Base-by-base conservation (phyloP, 2,113 vertebrate genomes). In the Phrynosoma blainvillii region DNA sequence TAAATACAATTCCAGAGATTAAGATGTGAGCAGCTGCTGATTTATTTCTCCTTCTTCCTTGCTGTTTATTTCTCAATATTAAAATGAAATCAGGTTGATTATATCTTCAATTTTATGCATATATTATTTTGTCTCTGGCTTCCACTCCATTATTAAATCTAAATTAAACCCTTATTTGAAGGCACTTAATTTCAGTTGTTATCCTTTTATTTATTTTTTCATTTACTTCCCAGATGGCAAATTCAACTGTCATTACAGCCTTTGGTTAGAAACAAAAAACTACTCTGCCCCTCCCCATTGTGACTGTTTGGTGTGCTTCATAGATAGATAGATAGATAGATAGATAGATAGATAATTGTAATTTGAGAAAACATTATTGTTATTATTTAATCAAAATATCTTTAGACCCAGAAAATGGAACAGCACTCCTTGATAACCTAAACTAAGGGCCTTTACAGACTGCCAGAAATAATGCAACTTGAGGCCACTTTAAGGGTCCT, bases 81-180 rank as follows among this genome's bases (percentile, higher is more conserved):
- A 84, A 42, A 84, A 84, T 59, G 59, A 77, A 86, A 83, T 78
- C 79, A 83, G 78, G 27, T 70, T 89, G 87, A 25, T 25, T 90
- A 87, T 86, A 84, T 84, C 54, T 87, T 90, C n/a, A 79, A 13
- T 89, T 85, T 88, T 89, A 86, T 81, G 23, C 10, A 70, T 90
- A 2, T 59, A 88, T 89, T 91, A n/a, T 85, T 91, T 91, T 74
- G 74, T 79, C 40, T 90, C 32, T 40, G 25, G 85, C 70, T 93
- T 68, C 84, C 71, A 85, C 87, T 90, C 79, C 2, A 5, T 82
- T 88, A 90, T 88, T 91, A 93, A 91, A 23, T 7, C 83, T 79
- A 92, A 92, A 91, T 88, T 85, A 89, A 93, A 91, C 65, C 82
- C 75, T 84, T 89, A 84, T 89, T 93, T 92, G 13, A 54, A 85